phyloP scores from a whole-genome alignment of 2,797 vertebrate genomes.

The Tenualosa ilisha region DNA sequence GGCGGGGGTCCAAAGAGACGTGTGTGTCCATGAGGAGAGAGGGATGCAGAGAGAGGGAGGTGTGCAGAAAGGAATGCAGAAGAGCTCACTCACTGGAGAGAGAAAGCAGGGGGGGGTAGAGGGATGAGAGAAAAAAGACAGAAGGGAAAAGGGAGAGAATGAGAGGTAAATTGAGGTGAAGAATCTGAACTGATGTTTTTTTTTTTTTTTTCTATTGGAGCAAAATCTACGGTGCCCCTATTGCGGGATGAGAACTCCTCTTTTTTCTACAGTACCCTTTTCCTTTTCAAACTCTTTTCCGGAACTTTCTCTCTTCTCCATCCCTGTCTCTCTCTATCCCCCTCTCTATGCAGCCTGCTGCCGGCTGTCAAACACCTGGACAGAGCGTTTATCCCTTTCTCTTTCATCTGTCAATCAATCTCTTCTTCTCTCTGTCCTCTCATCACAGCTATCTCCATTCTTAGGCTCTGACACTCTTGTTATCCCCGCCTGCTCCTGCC shows the following conservation, averaged over 20 bases:
- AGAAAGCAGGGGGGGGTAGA: neutral
- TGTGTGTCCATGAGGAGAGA: conserved; percentile 32
- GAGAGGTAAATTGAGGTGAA: conserved; percentile 56
- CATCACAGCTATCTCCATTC: conserved; percentile 45
- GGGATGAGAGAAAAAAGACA: conserved; percentile 12
- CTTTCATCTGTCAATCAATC: too few species aligned
- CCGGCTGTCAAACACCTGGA: conserved; percentile 56
- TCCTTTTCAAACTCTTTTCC: neutral
- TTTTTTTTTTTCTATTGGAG: conserved; percentile 56
- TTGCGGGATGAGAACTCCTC: conserved; percentile 24
- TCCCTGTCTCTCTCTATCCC: conserved; percentile 28
- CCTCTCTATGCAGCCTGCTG: neutral
- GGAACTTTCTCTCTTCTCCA: conserved; percentile 25
- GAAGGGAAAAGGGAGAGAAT: neutral
- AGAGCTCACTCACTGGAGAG: neutral
- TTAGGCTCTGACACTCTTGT: conserved; percentile 33
- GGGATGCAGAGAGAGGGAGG: neutral
- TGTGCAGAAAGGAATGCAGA: conserved; percentile 20
- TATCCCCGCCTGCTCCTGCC: conserved; percentile 29
- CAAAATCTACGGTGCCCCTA: conserved; percentile 48
- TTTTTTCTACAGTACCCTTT: neutral
- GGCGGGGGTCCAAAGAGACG: conserved; percentile 31
- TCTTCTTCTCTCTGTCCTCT: conserved; percentile 5
- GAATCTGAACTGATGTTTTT: conserved; percentile 37
- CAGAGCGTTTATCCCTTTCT: neutral